These are phyloP conservation scores for Lathamus discolor DNA, from an alignment of 2,113 vertebrate species.

Conservation along the genomic window DNA sequence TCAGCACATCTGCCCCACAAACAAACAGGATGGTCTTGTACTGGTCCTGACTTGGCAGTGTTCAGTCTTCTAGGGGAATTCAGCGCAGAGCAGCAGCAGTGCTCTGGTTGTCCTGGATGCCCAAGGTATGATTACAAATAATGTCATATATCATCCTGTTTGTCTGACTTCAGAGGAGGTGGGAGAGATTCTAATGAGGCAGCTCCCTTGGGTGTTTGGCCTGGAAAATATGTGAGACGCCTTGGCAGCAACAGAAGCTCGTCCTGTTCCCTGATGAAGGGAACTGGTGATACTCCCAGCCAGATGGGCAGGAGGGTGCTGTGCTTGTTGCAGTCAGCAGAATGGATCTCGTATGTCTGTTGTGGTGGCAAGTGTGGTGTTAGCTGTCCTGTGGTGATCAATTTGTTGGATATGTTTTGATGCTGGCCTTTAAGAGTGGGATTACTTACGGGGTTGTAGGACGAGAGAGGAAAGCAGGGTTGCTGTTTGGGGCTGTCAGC, in stretches of 20 bases:
- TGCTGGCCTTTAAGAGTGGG: neutral
- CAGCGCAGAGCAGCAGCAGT: neutral
- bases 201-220: neutral
- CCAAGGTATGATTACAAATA: neutral
- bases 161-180: neutral
- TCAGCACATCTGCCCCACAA: neutral
- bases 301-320: neutral
- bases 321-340: fast-evolving
- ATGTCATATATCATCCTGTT: slow-evolving; percentile 13
- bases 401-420: neutral
- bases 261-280: fast-evolving
- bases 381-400: neutral
- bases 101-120: neutral
- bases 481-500: neutral
- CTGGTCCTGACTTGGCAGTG: neutral
- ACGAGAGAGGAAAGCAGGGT: neutral
- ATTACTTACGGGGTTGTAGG: neutral
- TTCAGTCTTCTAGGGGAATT: neutral
- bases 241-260: neutral
- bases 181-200: neutral
- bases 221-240: neutral
- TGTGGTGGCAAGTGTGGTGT: fast-evolving
- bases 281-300: neutral
- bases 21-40: neutral
- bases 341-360: neutral